phyloP scores from a whole-genome alignment of 23 tunicate genomes.

The Aplidium turbinatum region DNA sequence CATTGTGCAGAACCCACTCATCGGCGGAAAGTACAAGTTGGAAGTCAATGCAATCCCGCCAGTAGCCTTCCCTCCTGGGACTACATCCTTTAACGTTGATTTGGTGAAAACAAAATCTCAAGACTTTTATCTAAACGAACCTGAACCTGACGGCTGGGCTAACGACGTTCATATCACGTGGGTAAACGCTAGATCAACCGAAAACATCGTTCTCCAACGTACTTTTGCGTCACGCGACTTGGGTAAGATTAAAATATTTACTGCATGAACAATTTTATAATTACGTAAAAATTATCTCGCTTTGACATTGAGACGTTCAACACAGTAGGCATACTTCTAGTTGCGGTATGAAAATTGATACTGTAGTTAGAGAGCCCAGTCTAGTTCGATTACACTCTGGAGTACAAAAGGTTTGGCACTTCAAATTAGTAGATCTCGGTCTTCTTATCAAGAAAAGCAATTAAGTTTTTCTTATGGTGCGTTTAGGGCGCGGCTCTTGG shows the following conservation, averaged over 20 bases:
- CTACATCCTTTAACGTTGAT: conserved; percentile 34
- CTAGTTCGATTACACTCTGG: too few species aligned
- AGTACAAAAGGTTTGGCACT: too few species aligned
- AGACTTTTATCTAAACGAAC: background rate
- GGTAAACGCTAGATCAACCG: background rate
- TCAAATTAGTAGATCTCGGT: too few species aligned
- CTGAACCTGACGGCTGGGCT: conserved; percentile 51
- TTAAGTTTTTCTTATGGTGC: too few species aligned
- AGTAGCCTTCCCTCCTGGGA: conserved; percentile 65
- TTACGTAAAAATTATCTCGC: too few species aligned
- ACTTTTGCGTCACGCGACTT: conserved; percentile 40
- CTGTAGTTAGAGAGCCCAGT: too few species aligned
- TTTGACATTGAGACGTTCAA: too few species aligned
- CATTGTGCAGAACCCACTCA: conserved; percentile 67
- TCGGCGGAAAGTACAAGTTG: conserved; percentile 22
- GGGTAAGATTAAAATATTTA: conserved; percentile 35
- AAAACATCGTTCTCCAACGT: background rate
- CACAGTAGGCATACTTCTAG: too few species aligned
- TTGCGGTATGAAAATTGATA: too few species aligned
- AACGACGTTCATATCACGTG: conserved; percentile 57
- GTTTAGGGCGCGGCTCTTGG: too few species aligned
- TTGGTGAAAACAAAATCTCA: conserved; percentile 4
- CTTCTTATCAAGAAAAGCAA: too few species aligned
- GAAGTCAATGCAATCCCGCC: conserved; percentile 9
- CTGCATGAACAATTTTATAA: too few species aligned